Evolutionary conservation across 2,113 vertebrate genomes (phyloP), one percentile per base, ranked within the genome.

Genomic region (Agapornis roseicollis): DNA sequence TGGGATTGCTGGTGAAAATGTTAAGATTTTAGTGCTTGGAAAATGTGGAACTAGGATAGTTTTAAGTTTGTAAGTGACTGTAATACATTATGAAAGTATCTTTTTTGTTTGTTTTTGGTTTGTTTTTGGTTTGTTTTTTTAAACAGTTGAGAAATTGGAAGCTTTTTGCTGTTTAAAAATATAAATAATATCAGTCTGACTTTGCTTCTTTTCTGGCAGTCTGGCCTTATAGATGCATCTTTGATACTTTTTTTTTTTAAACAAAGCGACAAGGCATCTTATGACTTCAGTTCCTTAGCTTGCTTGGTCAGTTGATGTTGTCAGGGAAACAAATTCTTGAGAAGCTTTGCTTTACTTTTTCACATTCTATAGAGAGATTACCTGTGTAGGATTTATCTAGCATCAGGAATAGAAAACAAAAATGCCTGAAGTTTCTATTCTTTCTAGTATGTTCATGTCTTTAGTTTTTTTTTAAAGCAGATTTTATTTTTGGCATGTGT

Each of bases 251-350:
- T 69, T 47, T 89, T 41, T 37, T 61, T 60, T 60, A 58, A n/a
- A 58, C 64, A 88, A 91, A 88, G 76, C 72, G 88, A 74, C 65
- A 90, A 76, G 80, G 31, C 80, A 69, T 90, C 64, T 89, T 85
- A 70, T 47, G 80, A 58, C 86, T 95, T 82, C 9, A 12, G 41
- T 81, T 93, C 52, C 68, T 77, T 96, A 73, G 66, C 39, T 91
- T 58, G 93, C 65, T 61, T 89, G 61, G 46, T 94, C 85, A 85
- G 93, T 92, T 23, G 41, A 28, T 91, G 97, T 97, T 97, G 98
- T 97, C 97, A 98, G 97, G 98, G 97, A 96, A 97, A 98, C 97
- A 91, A 95, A 77, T 96, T 96, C 96, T 91, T 97, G 83, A 95
- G 96, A 96, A 97, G 94, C 93, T 94, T 93, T 96, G 87, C 60